Evolutionary conservation across 2,113 vertebrate species (phyloP).

Genomic region (Prochilodus magdalenae): DNA sequence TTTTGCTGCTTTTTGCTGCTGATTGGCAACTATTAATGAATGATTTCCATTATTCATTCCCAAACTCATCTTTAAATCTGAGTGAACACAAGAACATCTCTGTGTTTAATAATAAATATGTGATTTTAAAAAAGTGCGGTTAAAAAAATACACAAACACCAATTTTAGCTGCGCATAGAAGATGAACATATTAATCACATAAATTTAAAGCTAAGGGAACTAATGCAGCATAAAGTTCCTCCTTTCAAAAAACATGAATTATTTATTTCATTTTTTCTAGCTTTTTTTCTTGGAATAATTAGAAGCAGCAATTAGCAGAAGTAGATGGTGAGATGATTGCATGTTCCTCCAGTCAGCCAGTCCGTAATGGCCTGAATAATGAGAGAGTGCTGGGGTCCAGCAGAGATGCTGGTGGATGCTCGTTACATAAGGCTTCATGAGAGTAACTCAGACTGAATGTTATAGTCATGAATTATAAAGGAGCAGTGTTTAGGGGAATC

Average conservation of each 20-base stretch:
- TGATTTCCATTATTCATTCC: conserved; percentile 9
- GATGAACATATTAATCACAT: conserved; percentile 6
- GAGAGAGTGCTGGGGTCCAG: neutral
- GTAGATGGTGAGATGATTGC: conserved; percentile 22
- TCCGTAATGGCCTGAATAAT: conserved; percentile 14
- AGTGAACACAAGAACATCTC: neutral
- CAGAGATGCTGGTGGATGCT: neutral
- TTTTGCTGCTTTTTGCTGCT: neutral
- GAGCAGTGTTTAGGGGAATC: conserved; percentile 5
- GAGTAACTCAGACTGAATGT: neutral
- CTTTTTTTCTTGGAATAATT: conserved; percentile 19
- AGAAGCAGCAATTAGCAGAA: conserved; percentile 41
- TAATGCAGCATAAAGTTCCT: neutral
- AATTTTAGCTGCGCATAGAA: neutral
- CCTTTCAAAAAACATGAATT: conserved; percentile 20
- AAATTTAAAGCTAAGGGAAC: neutral
- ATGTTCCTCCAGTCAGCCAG: conserved; percentile 14
- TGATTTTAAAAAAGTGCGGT: neutral
- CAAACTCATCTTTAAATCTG: neutral
- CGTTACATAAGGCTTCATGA: neutral
- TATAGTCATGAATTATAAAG: conserved; percentile 11
- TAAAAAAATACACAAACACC: neutral
- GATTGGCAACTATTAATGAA: conserved; percentile 2
- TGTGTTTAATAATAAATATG: conserved; percentile 15
- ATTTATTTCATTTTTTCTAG: conserved; percentile 19